These are phyloP conservation scores for Mellivora capensis DNA, from an alignment of 2,113 vertebrate genomes.

Conservation along the genomic window DNA sequence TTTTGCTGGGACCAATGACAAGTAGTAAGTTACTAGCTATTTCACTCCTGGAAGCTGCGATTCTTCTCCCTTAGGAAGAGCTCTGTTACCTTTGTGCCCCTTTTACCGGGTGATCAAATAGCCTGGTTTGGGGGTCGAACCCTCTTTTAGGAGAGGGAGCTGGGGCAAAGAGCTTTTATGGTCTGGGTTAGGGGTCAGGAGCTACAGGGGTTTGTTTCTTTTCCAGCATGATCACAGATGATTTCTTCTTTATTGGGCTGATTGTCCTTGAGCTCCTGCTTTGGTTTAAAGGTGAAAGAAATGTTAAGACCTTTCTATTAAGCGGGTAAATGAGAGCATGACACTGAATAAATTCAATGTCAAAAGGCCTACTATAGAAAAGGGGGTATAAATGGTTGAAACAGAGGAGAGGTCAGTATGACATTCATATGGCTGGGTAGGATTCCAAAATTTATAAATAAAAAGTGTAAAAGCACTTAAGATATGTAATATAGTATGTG, in stretches of 20 bases:
- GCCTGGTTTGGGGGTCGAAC: neutral
- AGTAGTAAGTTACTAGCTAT: neutral
- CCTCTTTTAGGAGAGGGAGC: neutral
- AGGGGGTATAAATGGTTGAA: neutral
- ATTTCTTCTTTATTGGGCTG: neutral
- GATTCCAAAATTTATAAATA: neutral
- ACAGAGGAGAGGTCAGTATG: neutral
- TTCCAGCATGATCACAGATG: neutral
- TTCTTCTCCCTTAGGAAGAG: neutral
- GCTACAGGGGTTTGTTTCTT: neutral
- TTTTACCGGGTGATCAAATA: neutral
- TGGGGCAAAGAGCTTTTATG: neutral
- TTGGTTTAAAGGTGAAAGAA: neutral
- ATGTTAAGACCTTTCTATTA: neutral
- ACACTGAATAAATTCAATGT: neutral
- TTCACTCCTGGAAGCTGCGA: neutral
- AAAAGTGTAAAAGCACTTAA: neutral
- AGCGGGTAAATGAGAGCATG: neutral
- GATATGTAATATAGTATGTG: neutral
- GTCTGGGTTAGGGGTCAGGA: neutral
- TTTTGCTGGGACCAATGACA: neutral
- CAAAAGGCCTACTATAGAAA: neutral
- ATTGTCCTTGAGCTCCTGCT: neutral
- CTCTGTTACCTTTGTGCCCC: neutral
- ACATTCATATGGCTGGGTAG: neutral